A percentile compares a stretch with the other conserved stretches of the same genome.
These are phyloP conservation scores for Tenthredo scrophulariae DNA, from an alignment of 2,888 invertebrate species.

Conservation along the genomic window DNA sequence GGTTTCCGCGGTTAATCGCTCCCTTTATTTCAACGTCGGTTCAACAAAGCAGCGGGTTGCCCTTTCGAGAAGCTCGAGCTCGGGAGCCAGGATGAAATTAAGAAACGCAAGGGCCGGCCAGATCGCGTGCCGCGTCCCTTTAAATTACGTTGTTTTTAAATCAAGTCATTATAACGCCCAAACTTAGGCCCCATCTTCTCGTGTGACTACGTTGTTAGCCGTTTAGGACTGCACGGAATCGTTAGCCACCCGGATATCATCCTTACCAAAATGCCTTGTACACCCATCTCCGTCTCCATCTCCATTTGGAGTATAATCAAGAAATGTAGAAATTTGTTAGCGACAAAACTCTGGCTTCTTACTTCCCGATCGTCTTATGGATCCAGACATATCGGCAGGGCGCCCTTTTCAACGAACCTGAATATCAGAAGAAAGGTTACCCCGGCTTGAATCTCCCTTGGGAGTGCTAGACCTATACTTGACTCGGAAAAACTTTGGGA, in stretches of 20 bases:
- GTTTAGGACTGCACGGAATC: conserved; percentile 31
- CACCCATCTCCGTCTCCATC: conserved; percentile 2
- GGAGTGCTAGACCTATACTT: conserved; percentile 8
- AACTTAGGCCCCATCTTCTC: conserved; percentile 36
- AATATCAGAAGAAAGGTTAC: conserved; percentile 65
- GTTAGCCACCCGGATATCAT: conserved; percentile 18
- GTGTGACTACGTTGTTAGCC: conserved; percentile 24
- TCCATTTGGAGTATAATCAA: not conserved
- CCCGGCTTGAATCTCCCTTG: conserved; percentile 14
- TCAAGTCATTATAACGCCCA: conserved; percentile 51
- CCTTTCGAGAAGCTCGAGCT: conserved; percentile 14
- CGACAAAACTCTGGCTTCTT: not conserved
- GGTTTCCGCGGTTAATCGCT: conserved; percentile 31
- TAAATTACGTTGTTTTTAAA: conserved; percentile 49
- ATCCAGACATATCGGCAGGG: conserved; percentile 18
- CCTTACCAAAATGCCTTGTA: not conserved
- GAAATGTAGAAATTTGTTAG: not conserved
- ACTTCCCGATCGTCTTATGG: not conserved
- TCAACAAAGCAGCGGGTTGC: conserved; percentile 37
- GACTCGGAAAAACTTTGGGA: not conserved
- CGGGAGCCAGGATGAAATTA: conserved; percentile 43
- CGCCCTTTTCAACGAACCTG: conserved; percentile 54
- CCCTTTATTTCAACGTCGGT: conserved; percentile 27
- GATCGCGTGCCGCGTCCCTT: conserved; percentile 54
- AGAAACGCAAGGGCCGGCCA: conserved; percentile 26